phyloP scores from a whole-genome alignment of 2,113 vertebrate genomes.

The Peromyscus californicus region DNA sequence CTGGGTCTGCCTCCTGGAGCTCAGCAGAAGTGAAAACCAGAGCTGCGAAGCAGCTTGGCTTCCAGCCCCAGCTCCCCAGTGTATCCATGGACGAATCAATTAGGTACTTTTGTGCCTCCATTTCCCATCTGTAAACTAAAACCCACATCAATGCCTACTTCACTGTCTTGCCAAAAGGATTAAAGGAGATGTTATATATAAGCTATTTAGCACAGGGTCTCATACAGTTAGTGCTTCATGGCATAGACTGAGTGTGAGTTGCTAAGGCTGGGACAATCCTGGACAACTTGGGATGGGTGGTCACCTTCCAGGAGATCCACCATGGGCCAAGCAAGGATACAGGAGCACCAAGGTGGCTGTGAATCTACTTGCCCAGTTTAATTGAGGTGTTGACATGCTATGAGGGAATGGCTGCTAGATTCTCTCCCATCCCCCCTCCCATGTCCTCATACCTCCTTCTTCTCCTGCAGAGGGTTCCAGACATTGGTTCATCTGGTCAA shows the following conservation, averaged over 20 bases:
- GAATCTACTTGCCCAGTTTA: not conserved
- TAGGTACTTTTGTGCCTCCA: not conserved
- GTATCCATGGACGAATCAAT: not conserved
- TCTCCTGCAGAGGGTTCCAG: constrained; percentile 91
- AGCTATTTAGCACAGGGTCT: not conserved
- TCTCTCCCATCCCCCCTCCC: not conserved
- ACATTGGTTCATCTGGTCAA: constrained; percentile 97
- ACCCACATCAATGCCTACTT: not conserved
- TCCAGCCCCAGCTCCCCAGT: not conserved
- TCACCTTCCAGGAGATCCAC: not conserved
- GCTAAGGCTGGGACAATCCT: not conserved
- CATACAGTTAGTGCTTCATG: no score
- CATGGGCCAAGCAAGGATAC: not conserved
- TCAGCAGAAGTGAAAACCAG: not conserved
- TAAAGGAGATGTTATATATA: not conserved
- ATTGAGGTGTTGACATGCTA: accelerated
- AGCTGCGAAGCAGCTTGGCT: not conserved
- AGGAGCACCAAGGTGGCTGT: not conserved
- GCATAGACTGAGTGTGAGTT: not conserved
- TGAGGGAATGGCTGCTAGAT: not conserved
- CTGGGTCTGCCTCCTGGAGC: not conserved
- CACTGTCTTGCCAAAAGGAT: not conserved
- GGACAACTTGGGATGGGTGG: not conserved
- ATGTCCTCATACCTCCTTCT: not conserved
- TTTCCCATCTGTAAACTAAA: constrained; percentile 40